Percentiles rank a stretch among this genome's conserved stretches.
Evolutionary conservation across 1,140 invertebrate genomes (phyloP).

Genomic region (Procambarus virginalis): DNA sequence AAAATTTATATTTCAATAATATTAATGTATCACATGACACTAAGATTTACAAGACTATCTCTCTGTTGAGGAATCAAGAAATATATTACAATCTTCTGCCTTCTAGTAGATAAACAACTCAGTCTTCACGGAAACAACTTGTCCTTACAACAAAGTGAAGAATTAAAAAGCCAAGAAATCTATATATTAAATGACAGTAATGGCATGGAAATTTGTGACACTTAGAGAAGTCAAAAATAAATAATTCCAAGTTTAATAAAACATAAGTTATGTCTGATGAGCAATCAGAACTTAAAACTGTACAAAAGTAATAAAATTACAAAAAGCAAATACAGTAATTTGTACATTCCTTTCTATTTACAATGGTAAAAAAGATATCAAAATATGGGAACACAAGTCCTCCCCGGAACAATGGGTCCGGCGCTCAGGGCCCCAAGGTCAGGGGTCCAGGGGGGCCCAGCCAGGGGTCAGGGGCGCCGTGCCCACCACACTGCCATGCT

Average conservation of each 20-base stretch:
- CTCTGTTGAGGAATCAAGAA: constrained; percentile 47
- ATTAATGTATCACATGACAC: constrained; percentile 68
- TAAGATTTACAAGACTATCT: constrained; percentile 68
- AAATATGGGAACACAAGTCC: constrained; percentile 55
- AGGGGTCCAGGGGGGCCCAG: constrained; percentile 10
- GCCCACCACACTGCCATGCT: constrained; percentile 8
- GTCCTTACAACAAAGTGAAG: constrained; percentile 31
- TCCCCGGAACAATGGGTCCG: constrained; percentile 16
- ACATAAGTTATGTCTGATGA: constrained; percentile 49
- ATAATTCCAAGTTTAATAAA: constrained; percentile 41
- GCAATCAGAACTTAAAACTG: constrained; percentile 46
- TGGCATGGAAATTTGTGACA: constrained; percentile 51
- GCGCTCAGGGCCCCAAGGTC: background rate
- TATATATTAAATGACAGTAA: constrained; percentile 28
- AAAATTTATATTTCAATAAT: constrained; percentile 69
- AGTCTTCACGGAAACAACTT: constrained; percentile 22
- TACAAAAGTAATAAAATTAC: constrained; percentile 68
- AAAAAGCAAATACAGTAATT: constrained; percentile 68
- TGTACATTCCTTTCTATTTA: constrained; percentile 68
- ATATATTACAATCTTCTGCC: constrained; percentile 49
- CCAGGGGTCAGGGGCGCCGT: constrained; percentile 5
- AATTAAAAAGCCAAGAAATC: constrained; percentile 43
- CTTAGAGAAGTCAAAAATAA: constrained; percentile 48
- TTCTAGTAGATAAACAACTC: constrained; percentile 24
- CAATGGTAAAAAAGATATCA: constrained; percentile 68